Conservation (phyloP, 2,113 vertebrate species). For the Dipodomys ordii region DNA sequence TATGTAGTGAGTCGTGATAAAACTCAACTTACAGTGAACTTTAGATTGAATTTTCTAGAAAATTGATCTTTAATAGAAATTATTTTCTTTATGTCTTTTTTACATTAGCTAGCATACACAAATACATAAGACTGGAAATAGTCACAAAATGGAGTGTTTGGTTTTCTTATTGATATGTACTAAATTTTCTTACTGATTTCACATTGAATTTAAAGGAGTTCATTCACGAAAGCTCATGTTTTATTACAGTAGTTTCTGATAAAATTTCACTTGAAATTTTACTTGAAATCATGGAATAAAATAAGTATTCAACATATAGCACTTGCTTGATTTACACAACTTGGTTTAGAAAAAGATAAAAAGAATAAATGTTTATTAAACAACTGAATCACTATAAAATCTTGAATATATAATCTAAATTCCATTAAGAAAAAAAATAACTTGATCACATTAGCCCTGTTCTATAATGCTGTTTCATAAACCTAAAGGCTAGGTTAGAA, state of each 20-base stretch:
- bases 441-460: not conserved
- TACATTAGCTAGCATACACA: not conserved
- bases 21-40: not conserved
- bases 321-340: not conserved
- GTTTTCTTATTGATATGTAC: not conserved
- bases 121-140: not conserved
- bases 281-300: not conserved
- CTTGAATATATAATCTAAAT: not conserved
- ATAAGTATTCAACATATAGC: not conserved
- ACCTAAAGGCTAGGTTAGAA: not conserved
- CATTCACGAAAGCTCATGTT: not conserved
- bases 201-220: not conserved
- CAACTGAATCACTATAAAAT: not conserved
- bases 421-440: not conserved
- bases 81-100: not conserved
- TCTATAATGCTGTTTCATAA: not conserved
- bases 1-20: not conserved
- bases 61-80: not conserved
- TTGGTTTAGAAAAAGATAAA: not conserved
- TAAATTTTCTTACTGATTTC: not conserved
- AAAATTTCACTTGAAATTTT: not conserved
- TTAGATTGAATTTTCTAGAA: not conserved
- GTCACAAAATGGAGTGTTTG: not conserved
- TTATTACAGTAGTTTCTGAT: not conserved
- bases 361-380: constrained; percentile 8